These are phyloP conservation scores for Callaeas wilsoni DNA, from an alignment of 2,113 vertebrate genomes.

Conservation along the genomic window DNA sequence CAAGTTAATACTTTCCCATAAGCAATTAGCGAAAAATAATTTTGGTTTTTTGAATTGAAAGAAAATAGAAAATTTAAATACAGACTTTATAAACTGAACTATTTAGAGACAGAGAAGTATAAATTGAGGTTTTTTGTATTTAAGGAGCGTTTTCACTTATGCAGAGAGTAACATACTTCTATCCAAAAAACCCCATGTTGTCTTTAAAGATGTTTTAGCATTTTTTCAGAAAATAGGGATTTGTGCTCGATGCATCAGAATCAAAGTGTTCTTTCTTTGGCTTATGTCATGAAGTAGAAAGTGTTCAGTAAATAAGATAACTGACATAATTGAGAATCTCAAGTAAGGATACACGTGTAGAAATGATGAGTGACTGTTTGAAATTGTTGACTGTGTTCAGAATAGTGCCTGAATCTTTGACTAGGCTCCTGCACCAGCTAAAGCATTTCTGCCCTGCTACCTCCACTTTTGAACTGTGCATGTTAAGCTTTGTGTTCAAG, in stretches of 20 bases:
- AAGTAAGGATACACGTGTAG: background rate
- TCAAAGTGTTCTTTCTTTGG: background rate
- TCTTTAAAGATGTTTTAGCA: background rate
- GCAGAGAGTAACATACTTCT: background rate
- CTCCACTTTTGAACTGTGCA: background rate
- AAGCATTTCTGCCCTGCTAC: conserved; percentile 40
- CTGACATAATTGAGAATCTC: background rate
- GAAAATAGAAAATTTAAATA: background rate
- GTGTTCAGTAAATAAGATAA: background rate
- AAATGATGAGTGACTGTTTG: background rate
- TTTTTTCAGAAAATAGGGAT: background rate
- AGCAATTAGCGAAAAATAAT: background rate
- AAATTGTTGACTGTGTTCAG: background rate
- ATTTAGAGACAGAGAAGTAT: background rate
- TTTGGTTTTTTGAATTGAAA: background rate
- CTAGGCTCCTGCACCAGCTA: background rate
- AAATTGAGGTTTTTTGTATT: background rate
- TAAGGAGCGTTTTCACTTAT: background rate
- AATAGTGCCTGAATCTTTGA: background rate
- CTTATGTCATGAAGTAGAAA: background rate
- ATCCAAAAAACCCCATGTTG: background rate
- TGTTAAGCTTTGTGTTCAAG: conserved; percentile 6
- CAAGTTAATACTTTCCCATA: background rate
- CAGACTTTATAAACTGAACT: background rate
- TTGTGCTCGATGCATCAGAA: background rate